phyloP scores from a whole-genome alignment of 2,888 invertebrate genomes.

The Melikaiella ostensackeni region DNA sequence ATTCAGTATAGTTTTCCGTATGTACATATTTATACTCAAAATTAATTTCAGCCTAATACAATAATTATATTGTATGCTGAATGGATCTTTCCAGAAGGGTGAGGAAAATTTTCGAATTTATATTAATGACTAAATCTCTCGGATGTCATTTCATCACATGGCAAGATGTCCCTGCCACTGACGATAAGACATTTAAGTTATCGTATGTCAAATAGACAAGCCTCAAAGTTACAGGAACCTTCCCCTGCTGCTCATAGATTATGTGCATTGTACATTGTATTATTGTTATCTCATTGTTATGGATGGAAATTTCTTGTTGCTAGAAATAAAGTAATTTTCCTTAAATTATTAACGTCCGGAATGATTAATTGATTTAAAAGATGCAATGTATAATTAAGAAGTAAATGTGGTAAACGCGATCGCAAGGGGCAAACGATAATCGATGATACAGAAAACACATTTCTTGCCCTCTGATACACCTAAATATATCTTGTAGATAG shows the following conservation, averaged over 20 bases:
- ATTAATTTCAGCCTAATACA: too few relatives aligned
- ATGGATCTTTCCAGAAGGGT: not conserved
- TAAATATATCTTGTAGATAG: constrained; percentile 53
- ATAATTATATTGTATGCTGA: too few relatives aligned
- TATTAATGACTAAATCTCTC: not conserved
- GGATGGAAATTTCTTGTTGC: not conserved
- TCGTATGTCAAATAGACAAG: not conserved
- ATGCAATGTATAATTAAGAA: not conserved
- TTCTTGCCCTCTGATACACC: constrained; percentile 54
- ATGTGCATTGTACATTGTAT: not conserved
- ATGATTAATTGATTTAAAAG: not conserved
- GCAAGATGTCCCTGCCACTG: not conserved
- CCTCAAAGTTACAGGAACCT: not conserved
- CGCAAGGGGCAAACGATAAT: constrained; percentile 45
- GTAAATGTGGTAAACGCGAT: constrained; percentile 5
- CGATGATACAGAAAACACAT: constrained; percentile 41
- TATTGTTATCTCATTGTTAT: not conserved
- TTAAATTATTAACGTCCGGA: not conserved
- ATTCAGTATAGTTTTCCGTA: too few relatives aligned
- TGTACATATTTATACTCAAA: too few relatives aligned
- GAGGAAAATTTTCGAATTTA: not conserved
- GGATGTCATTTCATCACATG: not conserved
- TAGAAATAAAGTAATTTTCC: not conserved
- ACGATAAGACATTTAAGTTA: not conserved
- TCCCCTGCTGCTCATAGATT: not conserved